phyloP scores from a whole-genome alignment of 2,888 invertebrate species.

The Boloria selene region DNA sequence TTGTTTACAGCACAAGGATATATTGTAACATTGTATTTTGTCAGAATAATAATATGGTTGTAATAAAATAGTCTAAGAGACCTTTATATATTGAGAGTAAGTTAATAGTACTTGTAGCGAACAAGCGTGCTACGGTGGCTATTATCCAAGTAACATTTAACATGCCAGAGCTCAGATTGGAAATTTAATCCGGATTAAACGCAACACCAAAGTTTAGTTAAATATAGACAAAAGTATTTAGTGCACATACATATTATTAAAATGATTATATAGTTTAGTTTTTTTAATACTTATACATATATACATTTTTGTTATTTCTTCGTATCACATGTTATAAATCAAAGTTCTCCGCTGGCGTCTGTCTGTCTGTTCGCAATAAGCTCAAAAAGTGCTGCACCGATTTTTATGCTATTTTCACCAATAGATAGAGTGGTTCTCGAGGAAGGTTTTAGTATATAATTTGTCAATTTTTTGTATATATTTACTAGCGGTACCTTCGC shows the following conservation, averaged over 20 bases:
- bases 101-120: conserved; percentile 23
- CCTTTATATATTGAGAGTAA: conserved; percentile 28
- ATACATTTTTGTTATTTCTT: no score
- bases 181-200: conserved; percentile 33
- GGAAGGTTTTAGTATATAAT: no score
- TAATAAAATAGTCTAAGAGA: conserved; percentile 26
- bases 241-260: conserved; percentile 2
- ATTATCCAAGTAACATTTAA: conserved; percentile 31
- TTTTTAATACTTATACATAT: no score
- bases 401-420: no score
- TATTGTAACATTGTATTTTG: not conserved
- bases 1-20: conserved; percentile 16
- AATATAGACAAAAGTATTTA: conserved; percentile 13
- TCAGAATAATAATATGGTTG: conserved; percentile 24
- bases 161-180: conserved; percentile 27
- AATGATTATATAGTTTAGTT: no score
- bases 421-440: no score
- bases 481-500: no score
- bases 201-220: conserved; percentile 26
- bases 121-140: conserved; percentile 28
- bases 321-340: no score
- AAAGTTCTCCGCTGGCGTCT: no score
- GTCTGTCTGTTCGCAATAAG: no score
- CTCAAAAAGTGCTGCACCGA: no score
- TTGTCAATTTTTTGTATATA: no score